Percentiles rank a stretch among this genome's conserved stretches.
Evolutionary conservation across 2,113 vertebrate species (phyloP).

Genomic region (Vimba vimba): DNA sequence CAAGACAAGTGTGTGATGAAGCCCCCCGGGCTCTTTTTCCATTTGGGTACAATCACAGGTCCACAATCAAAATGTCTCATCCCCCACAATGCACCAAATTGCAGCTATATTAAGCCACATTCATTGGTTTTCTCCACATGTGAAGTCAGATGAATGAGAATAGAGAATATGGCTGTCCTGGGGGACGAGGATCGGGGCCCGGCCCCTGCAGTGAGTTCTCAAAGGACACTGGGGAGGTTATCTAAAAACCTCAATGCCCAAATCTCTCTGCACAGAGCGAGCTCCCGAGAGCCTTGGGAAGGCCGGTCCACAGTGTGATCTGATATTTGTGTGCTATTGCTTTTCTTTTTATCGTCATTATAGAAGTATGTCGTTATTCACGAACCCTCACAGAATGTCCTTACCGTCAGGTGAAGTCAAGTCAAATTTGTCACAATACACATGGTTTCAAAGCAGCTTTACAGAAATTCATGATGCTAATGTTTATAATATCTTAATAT

Average conservation of each 20-base stretch:
- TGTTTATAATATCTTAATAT: too few relatives aligned
- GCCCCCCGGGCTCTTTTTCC: conserved; percentile 17
- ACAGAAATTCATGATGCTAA: too few relatives aligned
- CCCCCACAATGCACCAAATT: conserved; percentile 46
- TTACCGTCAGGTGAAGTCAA: neutral
- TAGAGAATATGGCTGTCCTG: conserved; percentile 45
- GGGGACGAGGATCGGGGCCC: conserved; percentile 22
- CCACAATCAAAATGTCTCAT: conserved; percentile 45
- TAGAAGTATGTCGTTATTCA: too few relatives aligned
- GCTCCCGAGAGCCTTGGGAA: neutral
- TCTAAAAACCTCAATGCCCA: conserved; percentile 15
- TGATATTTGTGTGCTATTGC: conserved; percentile 6
- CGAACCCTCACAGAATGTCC: neutral
- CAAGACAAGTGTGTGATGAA: conserved; percentile 2
- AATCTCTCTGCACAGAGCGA: conserved; percentile 1
- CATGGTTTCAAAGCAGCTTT: neutral
- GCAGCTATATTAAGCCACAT: conserved; percentile 46
- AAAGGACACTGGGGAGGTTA: conserved; percentile 35
- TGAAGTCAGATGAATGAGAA: conserved; percentile 42
- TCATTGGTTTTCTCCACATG: conserved; percentile 47
- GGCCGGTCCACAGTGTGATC: neutral
- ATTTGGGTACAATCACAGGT: conserved; percentile 21
- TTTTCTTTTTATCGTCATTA: neutral
- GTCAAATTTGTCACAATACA: neutral
- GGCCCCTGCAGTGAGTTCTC: conserved; percentile 34